A percentile compares a stretch with the other conserved stretches of the same genome.
Evolutionary conservation across 2,888 invertebrate genomes (phyloP).

Genomic region (Drosophila mimica): DNA sequence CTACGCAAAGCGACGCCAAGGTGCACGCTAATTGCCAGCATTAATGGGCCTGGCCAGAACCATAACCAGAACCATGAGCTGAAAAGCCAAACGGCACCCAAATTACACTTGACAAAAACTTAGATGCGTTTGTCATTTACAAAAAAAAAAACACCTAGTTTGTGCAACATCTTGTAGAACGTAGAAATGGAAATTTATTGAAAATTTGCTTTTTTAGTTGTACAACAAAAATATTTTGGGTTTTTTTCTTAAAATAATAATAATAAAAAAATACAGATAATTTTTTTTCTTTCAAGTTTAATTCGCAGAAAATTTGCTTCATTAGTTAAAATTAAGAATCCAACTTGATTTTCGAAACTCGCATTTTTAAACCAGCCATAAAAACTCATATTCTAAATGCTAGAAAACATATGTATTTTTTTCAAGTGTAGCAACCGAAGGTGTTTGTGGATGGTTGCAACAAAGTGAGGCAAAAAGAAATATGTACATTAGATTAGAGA

Average conservation of each 20-base stretch:
- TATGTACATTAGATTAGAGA: constrained; percentile 69
- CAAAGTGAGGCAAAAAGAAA: constrained; percentile 7
- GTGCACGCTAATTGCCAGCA: constrained; percentile 63
- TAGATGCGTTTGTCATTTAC: neutral
- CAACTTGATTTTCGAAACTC: neutral
- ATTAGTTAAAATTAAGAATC: neutral
- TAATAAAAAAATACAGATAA: neutral
- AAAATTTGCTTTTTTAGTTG: neutral
- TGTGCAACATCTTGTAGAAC: neutral
- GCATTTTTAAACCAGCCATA: no score
- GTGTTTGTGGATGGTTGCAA: constrained; percentile 12
- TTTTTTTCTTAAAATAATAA: neutral
- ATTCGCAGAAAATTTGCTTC: no score
- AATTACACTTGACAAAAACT: constrained; percentile 9
- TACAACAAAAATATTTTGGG: neutral
- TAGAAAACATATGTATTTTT: constrained; percentile 6
- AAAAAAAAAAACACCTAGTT: neutral
- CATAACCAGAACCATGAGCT: constrained; percentile 2
- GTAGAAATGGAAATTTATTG: neutral
- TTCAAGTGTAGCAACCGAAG: neutral
- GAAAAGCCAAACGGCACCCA: neutral
- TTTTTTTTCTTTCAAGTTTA: neutral
- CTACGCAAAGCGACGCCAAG: constrained; percentile 45
- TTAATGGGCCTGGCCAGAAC: constrained; percentile 52
- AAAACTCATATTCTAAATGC: no score